Evolutionary conservation across 2,113 vertebrate genomes (phyloP).

Genomic region (Platysteira castanea): DNA sequence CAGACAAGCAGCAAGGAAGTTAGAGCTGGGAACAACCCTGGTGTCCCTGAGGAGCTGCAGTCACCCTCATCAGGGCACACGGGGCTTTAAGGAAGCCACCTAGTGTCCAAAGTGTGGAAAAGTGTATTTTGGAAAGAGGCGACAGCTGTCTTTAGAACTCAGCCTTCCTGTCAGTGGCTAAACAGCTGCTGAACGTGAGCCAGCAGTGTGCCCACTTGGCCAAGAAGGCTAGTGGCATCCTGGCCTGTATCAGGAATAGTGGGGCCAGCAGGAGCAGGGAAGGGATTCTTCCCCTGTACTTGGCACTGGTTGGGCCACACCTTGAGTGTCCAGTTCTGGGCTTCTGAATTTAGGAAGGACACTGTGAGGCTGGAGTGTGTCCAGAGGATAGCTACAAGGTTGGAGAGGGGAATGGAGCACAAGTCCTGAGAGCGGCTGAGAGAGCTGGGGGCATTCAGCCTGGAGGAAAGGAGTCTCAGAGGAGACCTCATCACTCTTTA

Average conservation of each 20-base stretch:
- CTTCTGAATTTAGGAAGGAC: no score
- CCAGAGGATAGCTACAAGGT: no score
- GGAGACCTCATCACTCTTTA: no score
- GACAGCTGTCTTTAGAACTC: background rate
- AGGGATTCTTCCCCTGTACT: background rate
- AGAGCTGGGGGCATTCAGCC: no score
- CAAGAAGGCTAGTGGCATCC: background rate
- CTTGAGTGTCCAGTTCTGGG: background rate
- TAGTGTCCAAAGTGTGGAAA: background rate
- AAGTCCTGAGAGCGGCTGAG: no score
- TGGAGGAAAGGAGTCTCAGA: no score
- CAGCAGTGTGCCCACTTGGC: background rate
- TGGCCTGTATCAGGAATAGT: rapidly evolving
- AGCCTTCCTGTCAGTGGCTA: background rate
- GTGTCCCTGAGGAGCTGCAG: background rate
- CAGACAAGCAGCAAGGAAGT: background rate
- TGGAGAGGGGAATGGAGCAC: no score
- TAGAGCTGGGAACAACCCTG: background rate
- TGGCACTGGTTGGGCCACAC: background rate
- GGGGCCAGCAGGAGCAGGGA: background rate
- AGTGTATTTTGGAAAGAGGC: background rate
- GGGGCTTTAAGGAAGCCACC: background rate
- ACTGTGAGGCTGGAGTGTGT: no score
- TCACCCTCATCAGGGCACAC: background rate
- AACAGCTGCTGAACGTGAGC: background rate